Conservation (phyloP, 2,888 invertebrate species). For the Digitonthophagus gazella region DNA sequence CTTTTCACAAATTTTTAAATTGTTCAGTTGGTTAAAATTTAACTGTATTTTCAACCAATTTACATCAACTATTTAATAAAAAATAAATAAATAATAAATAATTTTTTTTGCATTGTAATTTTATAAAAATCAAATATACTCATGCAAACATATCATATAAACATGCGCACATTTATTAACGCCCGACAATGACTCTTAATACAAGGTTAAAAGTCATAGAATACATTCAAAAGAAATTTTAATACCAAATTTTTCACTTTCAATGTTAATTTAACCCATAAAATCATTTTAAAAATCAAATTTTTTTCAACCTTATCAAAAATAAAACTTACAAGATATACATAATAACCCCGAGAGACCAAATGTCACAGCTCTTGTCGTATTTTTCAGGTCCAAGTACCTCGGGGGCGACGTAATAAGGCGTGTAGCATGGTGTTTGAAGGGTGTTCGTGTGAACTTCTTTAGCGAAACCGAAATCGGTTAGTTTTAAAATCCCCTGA, state of each 20-base stretch:
- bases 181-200: no score
- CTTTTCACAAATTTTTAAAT: no score
- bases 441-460: constrained; percentile 86
- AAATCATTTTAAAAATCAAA: neutral
- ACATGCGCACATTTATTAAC: no score
- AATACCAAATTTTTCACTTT: no score
- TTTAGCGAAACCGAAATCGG: constrained; percentile 99
- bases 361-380: constrained; percentile 98
- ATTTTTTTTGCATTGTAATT: no score
- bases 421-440: constrained; percentile 98
- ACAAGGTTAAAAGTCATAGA: neutral
- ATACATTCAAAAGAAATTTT: neutral
- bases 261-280: no score
- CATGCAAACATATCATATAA: no score
- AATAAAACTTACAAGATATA: constrained; percentile 79
- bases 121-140: no score
- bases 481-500: constrained; percentile 86
- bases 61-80: no score
- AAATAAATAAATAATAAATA: no score
- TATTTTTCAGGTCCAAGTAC: constrained; percentile 96
- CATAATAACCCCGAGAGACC: constrained; percentile 99
- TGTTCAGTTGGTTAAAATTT: no score
- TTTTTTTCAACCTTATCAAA: neutral
- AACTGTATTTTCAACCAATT: no score
- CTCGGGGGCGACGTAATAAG: constrained; percentile 87